Percentiles rank a stretch among this genome's conserved stretches.
Conservation (phyloP, 2,797 vertebrate genomes). For the Chelmon rostratus region DNA sequence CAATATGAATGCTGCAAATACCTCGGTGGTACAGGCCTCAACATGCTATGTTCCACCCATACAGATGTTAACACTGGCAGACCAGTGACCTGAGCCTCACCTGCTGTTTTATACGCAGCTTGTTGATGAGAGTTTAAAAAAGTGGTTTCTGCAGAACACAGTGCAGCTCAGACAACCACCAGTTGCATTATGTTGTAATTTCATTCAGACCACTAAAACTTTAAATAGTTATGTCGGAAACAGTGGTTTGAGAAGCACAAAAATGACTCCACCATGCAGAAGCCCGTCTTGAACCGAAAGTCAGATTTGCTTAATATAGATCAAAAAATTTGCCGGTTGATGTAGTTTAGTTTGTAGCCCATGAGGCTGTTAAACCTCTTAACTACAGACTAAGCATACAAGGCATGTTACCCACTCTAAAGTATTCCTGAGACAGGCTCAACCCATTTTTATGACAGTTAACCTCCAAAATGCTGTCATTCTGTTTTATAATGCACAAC, state of each 20-base stretch:
- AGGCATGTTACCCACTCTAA: neutral
- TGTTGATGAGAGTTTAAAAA: neutral
- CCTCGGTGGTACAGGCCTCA: neutral
- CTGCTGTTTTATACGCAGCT: slow-evolving; percentile 1
- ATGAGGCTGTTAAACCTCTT: neutral
- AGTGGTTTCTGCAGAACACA: neutral
- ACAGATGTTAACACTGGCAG: slow-evolving; percentile 1
- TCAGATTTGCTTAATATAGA: slow-evolving; percentile 10
- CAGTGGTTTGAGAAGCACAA: slow-evolving; percentile 1
- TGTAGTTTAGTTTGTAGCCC: slow-evolving; percentile 2
- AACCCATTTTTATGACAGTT: neutral
- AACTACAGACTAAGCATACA: neutral
- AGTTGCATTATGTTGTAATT: neutral
- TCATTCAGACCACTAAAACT: slow-evolving; percentile 3
- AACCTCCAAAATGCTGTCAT: neutral
- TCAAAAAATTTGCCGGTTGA: neutral
- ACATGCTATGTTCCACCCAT: neutral
- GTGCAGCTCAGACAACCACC: neutral
- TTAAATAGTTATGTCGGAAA: neutral
- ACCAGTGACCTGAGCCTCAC: slow-evolving; percentile 4
- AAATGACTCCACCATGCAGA: neutral
- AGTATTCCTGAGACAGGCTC: neutral
- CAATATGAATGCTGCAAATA: slow-evolving; percentile 5
- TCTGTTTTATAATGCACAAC: neutral
- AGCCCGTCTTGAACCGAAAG: slow-evolving; percentile 1